phyloP scores from a whole-genome alignment of 1,140 invertebrate genomes.

The Diachasma alloeum region DNA sequence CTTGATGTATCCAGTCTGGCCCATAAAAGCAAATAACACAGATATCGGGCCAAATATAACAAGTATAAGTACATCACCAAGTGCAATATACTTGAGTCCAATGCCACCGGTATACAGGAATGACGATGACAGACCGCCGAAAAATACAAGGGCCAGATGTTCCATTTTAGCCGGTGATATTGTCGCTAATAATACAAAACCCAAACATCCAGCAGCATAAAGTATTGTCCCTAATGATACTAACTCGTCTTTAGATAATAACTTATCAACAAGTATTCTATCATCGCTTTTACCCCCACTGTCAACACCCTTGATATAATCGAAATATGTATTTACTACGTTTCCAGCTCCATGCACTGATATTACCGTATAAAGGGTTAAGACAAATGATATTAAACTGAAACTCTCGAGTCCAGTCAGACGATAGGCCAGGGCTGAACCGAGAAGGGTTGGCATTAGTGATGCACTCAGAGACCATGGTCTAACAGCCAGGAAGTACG shows the following conservation, averaged over 20 bases:
- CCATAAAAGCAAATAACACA: conserved; percentile 92
- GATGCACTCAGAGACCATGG: conserved; percentile 95
- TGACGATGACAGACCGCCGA: conserved; percentile 94
- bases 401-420: conserved; percentile 73
- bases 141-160: conserved; percentile 92
- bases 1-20: conserved; percentile 86
- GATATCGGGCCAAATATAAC: conserved; percentile 94
- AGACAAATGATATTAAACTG: conserved; percentile 78
- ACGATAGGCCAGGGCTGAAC: conserved; percentile 87
- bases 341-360: conserved; percentile 95
- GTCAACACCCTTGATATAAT: conserved; percentile 93
- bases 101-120: conserved; percentile 94
- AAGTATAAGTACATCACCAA: conserved; percentile 90
- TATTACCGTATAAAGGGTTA: conserved; percentile 85
- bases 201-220: conserved; percentile 87
- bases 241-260: conserved; percentile 86
- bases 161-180: conserved; percentile 92
- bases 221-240: conserved; percentile 86
- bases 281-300: conserved; percentile 87
- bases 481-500: conserved; percentile 84
- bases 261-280: conserved; percentile 89
- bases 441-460: conserved; percentile 86
- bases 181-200: conserved; percentile 81
- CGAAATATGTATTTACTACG: conserved; percentile 96
- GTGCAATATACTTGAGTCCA: conserved; percentile 91